A percentile compares a stretch with the other conserved stretches of the same genome.
phyloP scores from a whole-genome alignment of 1,140 invertebrate genomes.

The Penaeus vannamei region DNA sequence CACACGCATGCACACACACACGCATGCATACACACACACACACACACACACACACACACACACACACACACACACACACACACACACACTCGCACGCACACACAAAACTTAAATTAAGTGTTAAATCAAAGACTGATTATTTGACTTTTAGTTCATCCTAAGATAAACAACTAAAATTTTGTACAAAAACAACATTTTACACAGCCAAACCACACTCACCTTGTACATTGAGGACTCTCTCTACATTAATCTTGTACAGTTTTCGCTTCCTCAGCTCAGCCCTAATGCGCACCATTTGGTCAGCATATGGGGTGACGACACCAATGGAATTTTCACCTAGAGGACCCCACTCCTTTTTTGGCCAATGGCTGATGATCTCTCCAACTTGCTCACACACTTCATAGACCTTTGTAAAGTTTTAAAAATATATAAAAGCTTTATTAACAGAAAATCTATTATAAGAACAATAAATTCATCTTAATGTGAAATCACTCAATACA shows the following conservation, averaged over 20 bases:
- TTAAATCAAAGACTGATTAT: too few species aligned
- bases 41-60: too few species aligned
- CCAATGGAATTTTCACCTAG: slow-evolving; percentile 73
- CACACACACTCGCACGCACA: too few species aligned
- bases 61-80: too few species aligned
- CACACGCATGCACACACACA: too few species aligned
- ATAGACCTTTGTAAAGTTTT: slow-evolving; percentile 72
- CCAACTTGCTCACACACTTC: slow-evolving; percentile 72
- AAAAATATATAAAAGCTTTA: slow-evolving; percentile 61
- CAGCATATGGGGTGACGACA: slow-evolving; percentile 88
- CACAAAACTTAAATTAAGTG: too few species aligned
- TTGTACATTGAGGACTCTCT: slow-evolving; percentile 89
- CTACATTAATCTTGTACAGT: slow-evolving; percentile 85
- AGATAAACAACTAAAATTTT: too few species aligned
- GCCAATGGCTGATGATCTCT: slow-evolving; percentile 74
- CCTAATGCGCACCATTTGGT: slow-evolving; percentile 83
- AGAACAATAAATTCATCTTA: neutral
- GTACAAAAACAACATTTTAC: too few species aligned
- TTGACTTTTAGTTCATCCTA: too few species aligned
- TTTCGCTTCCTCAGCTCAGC: slow-evolving; percentile 83
- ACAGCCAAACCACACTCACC: slow-evolving; percentile 45
- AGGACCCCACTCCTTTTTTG: slow-evolving; percentile 73
- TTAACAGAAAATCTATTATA: slow-evolving; percentile 70
- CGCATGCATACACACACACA: too few species aligned
- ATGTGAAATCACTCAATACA: neutral